Percentiles rank a stretch among this genome's conserved stretches.
These are phyloP conservation scores for Lethocerus indicus DNA, from an alignment of 1,140 invertebrate species.

Conservation along the genomic window DNA sequence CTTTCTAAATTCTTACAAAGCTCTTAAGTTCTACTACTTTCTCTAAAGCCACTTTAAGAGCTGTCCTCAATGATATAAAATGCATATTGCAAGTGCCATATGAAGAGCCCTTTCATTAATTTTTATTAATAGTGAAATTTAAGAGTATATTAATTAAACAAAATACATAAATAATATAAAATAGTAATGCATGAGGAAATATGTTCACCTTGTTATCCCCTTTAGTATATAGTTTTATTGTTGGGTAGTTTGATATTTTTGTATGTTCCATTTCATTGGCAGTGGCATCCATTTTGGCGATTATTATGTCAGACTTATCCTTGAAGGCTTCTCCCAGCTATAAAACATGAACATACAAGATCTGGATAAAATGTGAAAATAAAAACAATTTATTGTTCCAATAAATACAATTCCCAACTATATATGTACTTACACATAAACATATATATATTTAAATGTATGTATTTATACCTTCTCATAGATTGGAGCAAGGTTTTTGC, in stretches of 20 bases:
- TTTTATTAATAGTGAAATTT: too few relatives aligned
- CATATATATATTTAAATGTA: not conserved
- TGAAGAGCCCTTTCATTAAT: too few relatives aligned
- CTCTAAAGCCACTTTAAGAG: too few relatives aligned
- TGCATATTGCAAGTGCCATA: too few relatives aligned
- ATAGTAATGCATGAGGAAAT: slow-evolving; percentile 6
- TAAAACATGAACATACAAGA: too few relatives aligned
- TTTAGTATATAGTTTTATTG: slow-evolving; percentile 89
- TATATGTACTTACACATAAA: not conserved
- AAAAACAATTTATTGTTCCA: not conserved
- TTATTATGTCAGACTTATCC: slow-evolving; percentile 65
- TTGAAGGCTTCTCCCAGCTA: slow-evolving; percentile 74
- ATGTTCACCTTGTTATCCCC: slow-evolving; percentile 64
- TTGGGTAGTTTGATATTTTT: slow-evolving; percentile 92
- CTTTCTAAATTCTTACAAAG: too few relatives aligned
- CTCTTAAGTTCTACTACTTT: too few relatives aligned
- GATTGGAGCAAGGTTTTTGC: slow-evolving; percentile 91
- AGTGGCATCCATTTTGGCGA: slow-evolving; percentile 98
- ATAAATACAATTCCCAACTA: not conserved
- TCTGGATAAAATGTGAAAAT: slow-evolving; percentile 11
- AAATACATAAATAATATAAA: not conserved
- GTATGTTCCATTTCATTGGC: slow-evolving; percentile 92
- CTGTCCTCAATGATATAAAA: too few relatives aligned
- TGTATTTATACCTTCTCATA: slow-evolving; percentile 47
- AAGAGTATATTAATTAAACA: too few relatives aligned